Evolutionary conservation across 2,113 vertebrate genomes (phyloP).

Genomic region (Electrona antarctica): DNA sequence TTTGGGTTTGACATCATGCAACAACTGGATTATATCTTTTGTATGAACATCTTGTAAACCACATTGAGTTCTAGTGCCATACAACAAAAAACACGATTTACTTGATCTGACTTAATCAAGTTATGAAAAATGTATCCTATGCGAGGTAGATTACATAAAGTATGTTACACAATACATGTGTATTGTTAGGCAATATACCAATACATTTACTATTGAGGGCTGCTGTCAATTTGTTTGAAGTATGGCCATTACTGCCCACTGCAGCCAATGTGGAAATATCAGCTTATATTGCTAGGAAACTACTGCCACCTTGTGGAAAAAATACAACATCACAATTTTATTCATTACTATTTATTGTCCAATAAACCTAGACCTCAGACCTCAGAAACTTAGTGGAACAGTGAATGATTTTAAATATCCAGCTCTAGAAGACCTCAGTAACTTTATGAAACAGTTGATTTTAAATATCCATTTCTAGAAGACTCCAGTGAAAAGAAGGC

Average conservation of each 20-base stretch:
- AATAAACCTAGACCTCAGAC: not conserved
- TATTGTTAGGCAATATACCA: constrained; percentile 4
- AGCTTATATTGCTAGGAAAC: constrained; percentile 5
- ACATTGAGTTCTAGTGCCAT: too few species aligned
- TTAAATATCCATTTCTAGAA: too few species aligned
- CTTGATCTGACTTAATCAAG: too few species aligned
- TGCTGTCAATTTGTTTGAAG: not conserved
- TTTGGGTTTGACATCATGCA: too few species aligned
- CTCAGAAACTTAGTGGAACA: not conserved
- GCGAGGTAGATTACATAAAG: too few species aligned
- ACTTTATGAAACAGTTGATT: too few species aligned
- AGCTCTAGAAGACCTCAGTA: too few species aligned
- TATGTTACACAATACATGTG: not conserved
- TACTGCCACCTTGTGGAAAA: constrained; percentile 65
- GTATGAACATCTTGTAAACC: too few species aligned
- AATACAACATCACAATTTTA: not conserved
- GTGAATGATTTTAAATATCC: not conserved
- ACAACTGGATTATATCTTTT: too few species aligned
- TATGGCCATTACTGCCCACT: constrained; percentile 5
- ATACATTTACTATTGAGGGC: not conserved
- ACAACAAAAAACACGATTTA: too few species aligned
- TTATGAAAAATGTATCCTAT: too few species aligned
- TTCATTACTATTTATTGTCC: not conserved
- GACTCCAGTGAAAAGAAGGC: not conserved
- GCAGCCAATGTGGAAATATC: not conserved